Percentiles rank a stretch among this genome's conserved stretches.
phyloP scores from a whole-genome alignment of 2,113 vertebrate species.

The Numida meleagris region DNA sequence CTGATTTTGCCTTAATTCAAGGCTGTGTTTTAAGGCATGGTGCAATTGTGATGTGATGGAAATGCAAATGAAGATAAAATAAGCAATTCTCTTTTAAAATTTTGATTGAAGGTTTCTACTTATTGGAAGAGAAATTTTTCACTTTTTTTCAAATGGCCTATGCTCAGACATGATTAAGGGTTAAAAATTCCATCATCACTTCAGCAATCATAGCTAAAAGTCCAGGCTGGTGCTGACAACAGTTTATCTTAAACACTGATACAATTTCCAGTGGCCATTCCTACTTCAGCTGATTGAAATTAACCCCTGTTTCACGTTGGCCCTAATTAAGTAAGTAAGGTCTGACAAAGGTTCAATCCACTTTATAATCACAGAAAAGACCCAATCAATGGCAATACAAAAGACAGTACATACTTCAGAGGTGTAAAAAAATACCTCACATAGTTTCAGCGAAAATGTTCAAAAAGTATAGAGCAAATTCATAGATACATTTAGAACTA shows the following conservation, averaged over 20 bases:
- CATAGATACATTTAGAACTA: neutral
- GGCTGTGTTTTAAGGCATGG: neutral
- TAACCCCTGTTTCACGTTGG: neutral
- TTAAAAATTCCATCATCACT: neutral
- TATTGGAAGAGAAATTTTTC: neutral
- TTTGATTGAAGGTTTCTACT: neutral
- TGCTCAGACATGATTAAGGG: neutral
- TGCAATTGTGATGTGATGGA: neutral
- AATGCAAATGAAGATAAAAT: conserved; percentile 17
- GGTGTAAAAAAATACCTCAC: neutral
- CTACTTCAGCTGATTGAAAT: neutral
- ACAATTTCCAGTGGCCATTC: neutral
- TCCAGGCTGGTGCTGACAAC: neutral
- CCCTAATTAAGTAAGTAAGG: neutral
- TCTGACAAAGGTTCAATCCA: neutral
- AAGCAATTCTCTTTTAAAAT: neutral
- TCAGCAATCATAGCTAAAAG: neutral
- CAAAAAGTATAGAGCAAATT: neutral
- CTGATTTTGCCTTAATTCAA: neutral
- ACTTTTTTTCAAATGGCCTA: neutral
- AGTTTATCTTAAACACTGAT: conserved; percentile 10
- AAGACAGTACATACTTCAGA: neutral
- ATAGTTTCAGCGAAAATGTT: neutral
- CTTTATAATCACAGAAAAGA: neutral
- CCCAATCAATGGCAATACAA: neutral